Evolutionary conservation across 2,888 invertebrate genomes (phyloP).

Genomic region (Glyphotaelius pellucidus): DNA sequence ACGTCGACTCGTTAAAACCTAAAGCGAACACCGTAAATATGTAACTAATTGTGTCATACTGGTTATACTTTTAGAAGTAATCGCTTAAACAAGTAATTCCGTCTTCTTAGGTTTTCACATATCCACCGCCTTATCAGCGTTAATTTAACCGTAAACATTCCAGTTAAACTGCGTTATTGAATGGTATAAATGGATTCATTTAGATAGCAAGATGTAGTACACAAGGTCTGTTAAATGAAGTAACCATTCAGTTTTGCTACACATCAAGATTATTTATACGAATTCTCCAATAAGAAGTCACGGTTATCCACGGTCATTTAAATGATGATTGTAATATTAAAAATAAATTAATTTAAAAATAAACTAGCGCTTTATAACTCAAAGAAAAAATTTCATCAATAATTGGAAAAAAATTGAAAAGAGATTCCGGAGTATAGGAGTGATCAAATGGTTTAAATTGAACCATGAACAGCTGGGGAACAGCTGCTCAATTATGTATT

Average conservation of each 20-base stretch:
- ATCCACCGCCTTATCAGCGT: not conserved
- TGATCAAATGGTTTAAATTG: too few relatives aligned
- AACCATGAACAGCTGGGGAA: too few relatives aligned
- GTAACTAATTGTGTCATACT: not conserved
- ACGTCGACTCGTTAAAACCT: not conserved
- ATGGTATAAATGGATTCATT: not conserved
- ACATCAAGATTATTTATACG: not conserved
- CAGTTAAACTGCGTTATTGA: not conserved
- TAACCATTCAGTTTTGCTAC: not conserved
- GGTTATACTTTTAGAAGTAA: not conserved
- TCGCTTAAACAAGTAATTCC: not conserved
- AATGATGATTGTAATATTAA: too few relatives aligned
- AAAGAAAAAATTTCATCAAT: too few relatives aligned
- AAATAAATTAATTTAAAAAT: too few relatives aligned
- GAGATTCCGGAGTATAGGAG: too few relatives aligned
- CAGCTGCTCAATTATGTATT: too few relatives aligned
- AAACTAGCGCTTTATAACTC: too few relatives aligned
- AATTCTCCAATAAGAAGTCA: too few relatives aligned
- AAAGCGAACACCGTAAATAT: not conserved
- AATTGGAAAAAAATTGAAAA: too few relatives aligned
- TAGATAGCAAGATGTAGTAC: not conserved
- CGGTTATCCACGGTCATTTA: too few relatives aligned
- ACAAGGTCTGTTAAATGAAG: not conserved
- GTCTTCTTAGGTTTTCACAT: not conserved
- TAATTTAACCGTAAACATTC: not conserved